phyloP scores from a whole-genome alignment of 2,888 invertebrate species.

The Eupithecia pulchellata region DNA sequence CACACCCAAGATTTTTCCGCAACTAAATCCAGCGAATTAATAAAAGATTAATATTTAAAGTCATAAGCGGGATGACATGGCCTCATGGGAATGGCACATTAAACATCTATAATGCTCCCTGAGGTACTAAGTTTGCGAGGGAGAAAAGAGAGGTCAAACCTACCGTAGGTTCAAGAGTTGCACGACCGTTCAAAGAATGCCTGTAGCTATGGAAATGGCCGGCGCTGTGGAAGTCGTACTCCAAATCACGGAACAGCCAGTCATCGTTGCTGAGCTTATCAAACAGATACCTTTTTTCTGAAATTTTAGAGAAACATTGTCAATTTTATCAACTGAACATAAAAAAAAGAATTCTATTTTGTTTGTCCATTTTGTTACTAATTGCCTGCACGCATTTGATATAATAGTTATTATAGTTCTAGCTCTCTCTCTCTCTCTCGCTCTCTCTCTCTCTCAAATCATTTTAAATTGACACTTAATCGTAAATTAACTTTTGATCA shows the following conservation, averaged over 20 bases:
- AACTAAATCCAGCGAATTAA: not conserved
- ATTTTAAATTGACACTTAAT: too few species aligned
- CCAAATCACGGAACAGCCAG: conserved; percentile 67
- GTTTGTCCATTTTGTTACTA: not conserved
- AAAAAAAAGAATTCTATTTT: not conserved
- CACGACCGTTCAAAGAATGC: conserved; percentile 61
- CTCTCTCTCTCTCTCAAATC: too few species aligned
- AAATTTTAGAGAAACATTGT: conserved; percentile 35
- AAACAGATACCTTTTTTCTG: conserved; percentile 65
- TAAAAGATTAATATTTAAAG: not conserved
- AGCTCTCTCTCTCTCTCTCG: too few species aligned
- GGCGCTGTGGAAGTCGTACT: conserved; percentile 67
- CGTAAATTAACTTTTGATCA: too few species aligned
- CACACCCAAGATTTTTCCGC: not conserved
- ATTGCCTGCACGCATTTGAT: not conserved
- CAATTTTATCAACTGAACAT: not conserved
- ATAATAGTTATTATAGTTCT: too few species aligned
- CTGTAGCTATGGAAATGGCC: conserved; percentile 64
- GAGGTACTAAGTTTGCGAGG: not conserved
- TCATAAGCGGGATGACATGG: not conserved
- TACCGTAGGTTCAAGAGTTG: conserved; percentile 63
- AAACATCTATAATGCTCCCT: not conserved
- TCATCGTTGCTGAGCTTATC: conserved; percentile 52
- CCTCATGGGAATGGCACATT: not conserved
- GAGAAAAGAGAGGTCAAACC: not conserved